These are phyloP conservation scores for Orcinus orca DNA, from an alignment of 2,113 vertebrate genomes.

Conservation along the genomic window DNA sequence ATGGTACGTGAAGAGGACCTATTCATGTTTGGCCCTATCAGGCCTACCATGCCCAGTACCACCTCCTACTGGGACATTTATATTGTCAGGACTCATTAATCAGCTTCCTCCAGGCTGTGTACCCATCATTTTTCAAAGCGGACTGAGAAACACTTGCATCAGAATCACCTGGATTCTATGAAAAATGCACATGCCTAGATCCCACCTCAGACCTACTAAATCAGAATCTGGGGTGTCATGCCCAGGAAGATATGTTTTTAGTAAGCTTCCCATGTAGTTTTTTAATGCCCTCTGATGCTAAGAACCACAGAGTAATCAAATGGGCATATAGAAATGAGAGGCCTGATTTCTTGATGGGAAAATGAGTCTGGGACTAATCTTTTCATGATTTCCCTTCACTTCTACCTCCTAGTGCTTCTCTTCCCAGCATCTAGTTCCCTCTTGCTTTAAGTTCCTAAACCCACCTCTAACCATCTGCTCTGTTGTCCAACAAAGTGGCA, in stretches of 20 bases:
- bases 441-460: neutral
- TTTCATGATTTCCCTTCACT: neutral
- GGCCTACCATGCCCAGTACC: neutral
- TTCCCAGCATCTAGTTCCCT: neutral
- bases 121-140: neutral
- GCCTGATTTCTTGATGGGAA: neutral
- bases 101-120: neutral
- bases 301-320: neutral
- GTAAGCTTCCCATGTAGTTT: neutral
- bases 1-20: neutral
- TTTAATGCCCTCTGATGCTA: neutral
- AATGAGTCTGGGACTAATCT: neutral
- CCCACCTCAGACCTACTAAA: neutral
- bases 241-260: neutral
- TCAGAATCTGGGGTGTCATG: neutral
- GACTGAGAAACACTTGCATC: neutral
- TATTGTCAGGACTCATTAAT: neutral
- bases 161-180: neutral
- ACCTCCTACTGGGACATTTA: neutral
- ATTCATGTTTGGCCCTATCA: neutral
- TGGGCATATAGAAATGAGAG: neutral
- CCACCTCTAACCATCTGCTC: neutral
- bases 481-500: neutral
- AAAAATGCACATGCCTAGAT: neutral
- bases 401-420: neutral